Evolutionary conservation across 1,140 invertebrate genomes (phyloP).

Genomic region (Harpegnathos saltator): DNA sequence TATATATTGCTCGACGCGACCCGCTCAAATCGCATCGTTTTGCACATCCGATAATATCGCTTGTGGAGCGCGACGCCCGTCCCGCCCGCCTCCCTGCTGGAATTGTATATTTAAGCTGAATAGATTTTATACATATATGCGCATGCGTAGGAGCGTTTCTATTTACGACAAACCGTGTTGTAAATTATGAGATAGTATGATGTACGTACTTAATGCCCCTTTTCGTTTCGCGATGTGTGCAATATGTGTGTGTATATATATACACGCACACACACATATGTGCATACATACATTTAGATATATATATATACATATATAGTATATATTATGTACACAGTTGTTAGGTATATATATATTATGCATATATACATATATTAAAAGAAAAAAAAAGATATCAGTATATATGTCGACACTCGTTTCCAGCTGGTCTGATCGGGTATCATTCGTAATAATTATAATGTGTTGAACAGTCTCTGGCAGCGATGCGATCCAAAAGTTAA

Average conservation of each 20-base stretch:
- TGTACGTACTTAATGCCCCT: constrained; percentile 76
- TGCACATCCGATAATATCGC: constrained; percentile 42
- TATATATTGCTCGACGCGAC: background rate
- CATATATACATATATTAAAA: constrained; percentile 66
- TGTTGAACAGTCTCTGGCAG: constrained; percentile 63
- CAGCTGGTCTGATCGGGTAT: constrained; percentile 84
- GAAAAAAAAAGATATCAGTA: constrained; percentile 48
- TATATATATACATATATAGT: constrained; percentile 65
- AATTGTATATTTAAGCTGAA: constrained; percentile 64
- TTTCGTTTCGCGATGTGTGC: constrained; percentile 72
- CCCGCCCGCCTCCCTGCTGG: background rate
- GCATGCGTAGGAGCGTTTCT: constrained; percentile 57
- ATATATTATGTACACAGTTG: constrained; percentile 69
- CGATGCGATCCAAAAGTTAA: constrained; percentile 65
- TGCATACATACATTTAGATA: constrained; percentile 61
- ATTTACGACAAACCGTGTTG: constrained; percentile 59
- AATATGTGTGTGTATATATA: constrained; percentile 59
- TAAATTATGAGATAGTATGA: constrained; percentile 69
- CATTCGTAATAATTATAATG: constrained; percentile 72
- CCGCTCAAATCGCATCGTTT: background rate
- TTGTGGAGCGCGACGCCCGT: constrained; percentile 68
- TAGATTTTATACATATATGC: constrained; percentile 71
- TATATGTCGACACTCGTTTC: constrained; percentile 81
- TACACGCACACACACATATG: constrained; percentile 66
- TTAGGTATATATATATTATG: constrained; percentile 71